A percentile compares a stretch with the other conserved stretches of the same genome.
Conservation (phyloP, 2,113 vertebrate genomes). For the Galbula dea region DNA sequence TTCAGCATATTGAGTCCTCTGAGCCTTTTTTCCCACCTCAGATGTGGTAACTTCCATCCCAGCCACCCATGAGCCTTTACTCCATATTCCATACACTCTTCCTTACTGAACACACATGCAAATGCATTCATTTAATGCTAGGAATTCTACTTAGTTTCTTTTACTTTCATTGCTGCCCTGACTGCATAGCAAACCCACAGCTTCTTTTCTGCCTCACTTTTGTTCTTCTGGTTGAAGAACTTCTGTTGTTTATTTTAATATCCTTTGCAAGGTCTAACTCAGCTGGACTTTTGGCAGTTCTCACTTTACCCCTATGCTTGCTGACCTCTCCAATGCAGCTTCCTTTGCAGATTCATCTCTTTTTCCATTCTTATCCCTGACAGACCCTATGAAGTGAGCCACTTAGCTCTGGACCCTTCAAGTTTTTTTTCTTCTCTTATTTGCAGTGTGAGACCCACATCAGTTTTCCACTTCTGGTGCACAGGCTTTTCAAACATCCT, state of each 20-base stretch:
- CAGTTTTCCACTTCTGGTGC: background rate
- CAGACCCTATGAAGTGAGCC: background rate
- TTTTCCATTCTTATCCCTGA: conserved; percentile 17
- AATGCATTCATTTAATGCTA: background rate
- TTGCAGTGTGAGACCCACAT: background rate
- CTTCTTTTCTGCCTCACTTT: background rate
- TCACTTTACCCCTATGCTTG: conserved; percentile 21
- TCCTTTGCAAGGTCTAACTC: conserved; percentile 59
- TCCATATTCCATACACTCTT: background rate
- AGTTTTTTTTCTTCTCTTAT: background rate
- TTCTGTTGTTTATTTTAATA: conserved; percentile 65
- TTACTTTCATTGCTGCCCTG: background rate
- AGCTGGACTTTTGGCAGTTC: conserved; percentile 63
- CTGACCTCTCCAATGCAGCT: conserved; percentile 57
- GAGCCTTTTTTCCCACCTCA: background rate
- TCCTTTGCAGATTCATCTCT: conserved; percentile 52
- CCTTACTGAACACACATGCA: background rate
- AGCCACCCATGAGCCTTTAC: background rate
- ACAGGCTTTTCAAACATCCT: background rate
- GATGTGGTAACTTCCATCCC: background rate
- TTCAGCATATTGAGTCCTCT: background rate
- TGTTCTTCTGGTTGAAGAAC: conserved; percentile 26
- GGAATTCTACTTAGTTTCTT: background rate
- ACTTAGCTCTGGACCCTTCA: background rate
- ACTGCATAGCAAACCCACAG: background rate